phyloP scores from a whole-genome alignment of 2,113 vertebrate genomes.

The Crypturellus undulatus region DNA sequence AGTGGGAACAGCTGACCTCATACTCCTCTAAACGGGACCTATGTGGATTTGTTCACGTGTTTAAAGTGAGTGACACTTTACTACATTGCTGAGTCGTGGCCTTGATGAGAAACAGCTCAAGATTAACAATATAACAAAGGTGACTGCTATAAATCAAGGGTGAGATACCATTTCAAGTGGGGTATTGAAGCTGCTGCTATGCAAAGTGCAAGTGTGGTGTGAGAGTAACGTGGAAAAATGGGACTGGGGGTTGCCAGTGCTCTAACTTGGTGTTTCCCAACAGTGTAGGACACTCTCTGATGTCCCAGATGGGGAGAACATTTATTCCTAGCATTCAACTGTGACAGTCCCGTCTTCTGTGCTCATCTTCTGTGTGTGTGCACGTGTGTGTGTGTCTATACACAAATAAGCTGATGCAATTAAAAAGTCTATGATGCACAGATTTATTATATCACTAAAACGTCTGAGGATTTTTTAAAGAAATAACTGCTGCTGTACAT shows the following conservation, averaged over 20 bases:
- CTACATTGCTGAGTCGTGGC: slow-evolving; percentile 11
- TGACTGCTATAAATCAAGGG: background rate
- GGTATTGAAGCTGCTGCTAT: slow-evolving; percentile 19
- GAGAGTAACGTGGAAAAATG: background rate
- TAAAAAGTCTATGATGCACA: background rate
- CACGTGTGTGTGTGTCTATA: background rate
- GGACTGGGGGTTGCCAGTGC: background rate
- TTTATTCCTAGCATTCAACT: background rate
- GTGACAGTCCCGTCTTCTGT: slow-evolving; percentile 14
- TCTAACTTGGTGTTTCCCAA: background rate
- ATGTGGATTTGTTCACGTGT: slow-evolving; percentile 39
- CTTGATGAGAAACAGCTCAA: slow-evolving; percentile 15
- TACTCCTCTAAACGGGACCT: background rate
- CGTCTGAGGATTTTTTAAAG: slow-evolving; percentile 28
- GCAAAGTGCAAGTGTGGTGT: slow-evolving; percentile 26
- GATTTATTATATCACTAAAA: slow-evolving; percentile 25
- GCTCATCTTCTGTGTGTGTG: background rate
- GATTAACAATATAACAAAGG: background rate
- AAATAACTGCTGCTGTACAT: slow-evolving; percentile 44
- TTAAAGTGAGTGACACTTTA: slow-evolving; percentile 37
- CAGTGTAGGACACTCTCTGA: background rate
- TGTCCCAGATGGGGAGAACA: background rate
- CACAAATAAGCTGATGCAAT: background rate
- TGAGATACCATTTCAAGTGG: slow-evolving; percentile 19
- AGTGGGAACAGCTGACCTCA: slow-evolving; percentile 32